Percentiles rank a stretch among this genome's conserved stretches.
Evolutionary conservation across 2,888 invertebrate genomes (phyloP).

Genomic region (Polymixis lichenea): DNA sequence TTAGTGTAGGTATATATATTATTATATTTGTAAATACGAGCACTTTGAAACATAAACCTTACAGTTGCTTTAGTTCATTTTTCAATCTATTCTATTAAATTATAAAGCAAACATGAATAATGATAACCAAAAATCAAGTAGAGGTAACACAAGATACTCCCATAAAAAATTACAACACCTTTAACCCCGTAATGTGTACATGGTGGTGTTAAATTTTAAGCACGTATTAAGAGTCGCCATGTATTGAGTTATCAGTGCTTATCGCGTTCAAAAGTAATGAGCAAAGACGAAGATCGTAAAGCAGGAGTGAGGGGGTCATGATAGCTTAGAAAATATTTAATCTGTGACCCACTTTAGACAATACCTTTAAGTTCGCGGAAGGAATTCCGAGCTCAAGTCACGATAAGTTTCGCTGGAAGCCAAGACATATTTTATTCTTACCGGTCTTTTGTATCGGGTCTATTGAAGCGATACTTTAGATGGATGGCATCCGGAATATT

Average conservation of each 20-base stretch:
- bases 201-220: conserved; percentile 24
- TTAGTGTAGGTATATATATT: background rate
- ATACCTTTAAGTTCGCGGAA: conserved; percentile 43
- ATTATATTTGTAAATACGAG: background rate
- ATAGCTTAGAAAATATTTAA: conserved; percentile 55
- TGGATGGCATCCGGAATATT: conserved; percentile 35
- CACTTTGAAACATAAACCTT: background rate
- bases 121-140: background rate
- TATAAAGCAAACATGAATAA: background rate
- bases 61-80: background rate
- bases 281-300: conserved; percentile 39
- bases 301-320: background rate
- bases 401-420: conserved; percentile 34
- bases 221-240: conserved; percentile 37
- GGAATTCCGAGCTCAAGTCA: conserved; percentile 44
- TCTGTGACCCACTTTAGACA: conserved; percentile 59
- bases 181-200: background rate
- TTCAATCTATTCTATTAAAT: background rate
- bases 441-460: conserved; percentile 37
- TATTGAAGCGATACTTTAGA: conserved; percentile 38
- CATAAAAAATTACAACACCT: conserved; percentile 13
- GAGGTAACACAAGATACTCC: background rate
- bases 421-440: conserved; percentile 54
- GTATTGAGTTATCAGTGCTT: conserved; percentile 57
- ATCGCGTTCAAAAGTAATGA: conserved; percentile 55